These are phyloP conservation scores for Luperina testacea DNA, from an alignment of 2,888 invertebrate species.

Conservation along the genomic window DNA sequence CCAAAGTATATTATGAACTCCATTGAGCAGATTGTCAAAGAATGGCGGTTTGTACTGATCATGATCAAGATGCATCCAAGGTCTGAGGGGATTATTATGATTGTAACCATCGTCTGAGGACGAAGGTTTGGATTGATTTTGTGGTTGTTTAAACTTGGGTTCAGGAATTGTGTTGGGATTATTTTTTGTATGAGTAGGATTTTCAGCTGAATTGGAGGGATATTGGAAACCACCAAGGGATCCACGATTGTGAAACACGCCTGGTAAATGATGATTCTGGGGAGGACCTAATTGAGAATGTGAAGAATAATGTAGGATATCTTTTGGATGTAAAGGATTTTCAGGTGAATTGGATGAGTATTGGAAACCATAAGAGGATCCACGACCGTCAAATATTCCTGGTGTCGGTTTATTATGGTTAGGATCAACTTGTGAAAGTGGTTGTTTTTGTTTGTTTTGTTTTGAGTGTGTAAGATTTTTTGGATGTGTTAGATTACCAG, in stretches of 20 bases:
- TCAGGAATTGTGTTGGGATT: background rate
- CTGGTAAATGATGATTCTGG: background rate
- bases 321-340: background rate
- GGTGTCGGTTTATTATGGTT: background rate
- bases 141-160: background rate
- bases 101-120: background rate
- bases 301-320: too few relatives aligned
- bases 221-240: background rate
- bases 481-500: background rate
- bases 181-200: background rate
- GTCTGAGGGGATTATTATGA: background rate
- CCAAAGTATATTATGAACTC: constrained; percentile 17
- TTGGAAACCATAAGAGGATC: background rate
- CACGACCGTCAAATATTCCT: background rate
- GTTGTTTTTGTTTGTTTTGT: background rate
- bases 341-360: background rate
- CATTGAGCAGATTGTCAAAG: constrained; percentile 14
- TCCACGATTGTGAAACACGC: background rate
- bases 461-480: background rate
- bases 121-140: constrained; percentile 6
- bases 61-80: constrained; percentile 9
- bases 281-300: too few relatives aligned
- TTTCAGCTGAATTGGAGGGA: background rate
- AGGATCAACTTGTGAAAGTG: background rate
- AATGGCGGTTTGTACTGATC: constrained; percentile 22